Evolutionary conservation across 2,113 vertebrate species (phyloP).

Genomic region (Ceyx cyanopectus): DNA sequence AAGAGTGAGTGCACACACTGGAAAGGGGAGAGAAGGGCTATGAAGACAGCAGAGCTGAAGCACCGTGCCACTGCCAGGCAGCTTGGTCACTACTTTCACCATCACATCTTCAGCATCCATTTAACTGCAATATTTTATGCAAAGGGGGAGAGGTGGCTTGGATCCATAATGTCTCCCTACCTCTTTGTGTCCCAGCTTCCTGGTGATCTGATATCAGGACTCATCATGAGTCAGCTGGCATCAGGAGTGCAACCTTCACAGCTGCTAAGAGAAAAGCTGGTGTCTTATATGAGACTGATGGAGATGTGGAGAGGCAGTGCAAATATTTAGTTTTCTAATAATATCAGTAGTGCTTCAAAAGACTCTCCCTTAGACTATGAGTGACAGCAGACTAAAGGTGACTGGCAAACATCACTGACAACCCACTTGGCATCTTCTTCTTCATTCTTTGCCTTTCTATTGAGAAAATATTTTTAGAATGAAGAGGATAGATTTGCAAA

Average conservation of each 20-base stretch:
- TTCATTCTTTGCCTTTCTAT: slow-evolving; percentile 22
- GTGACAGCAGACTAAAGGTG: background rate
- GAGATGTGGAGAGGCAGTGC: slow-evolving; percentile 12
- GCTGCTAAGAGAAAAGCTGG: background rate
- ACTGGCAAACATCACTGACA: background rate
- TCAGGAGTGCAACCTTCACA: background rate
- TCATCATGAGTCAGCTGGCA: background rate
- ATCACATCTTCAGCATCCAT: background rate
- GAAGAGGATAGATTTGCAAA: background rate
- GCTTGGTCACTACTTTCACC: background rate
- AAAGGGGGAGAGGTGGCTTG: background rate
- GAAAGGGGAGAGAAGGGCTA: background rate
- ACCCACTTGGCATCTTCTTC: slow-evolving; percentile 13
- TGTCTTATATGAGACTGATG: background rate
- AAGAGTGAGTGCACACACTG: rapidly evolving
- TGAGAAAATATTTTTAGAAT: background rate
- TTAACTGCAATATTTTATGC: background rate
- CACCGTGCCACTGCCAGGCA: background rate
- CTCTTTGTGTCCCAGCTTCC: background rate
- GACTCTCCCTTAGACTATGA: background rate
- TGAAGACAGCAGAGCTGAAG: background rate
- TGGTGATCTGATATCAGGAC: background rate
- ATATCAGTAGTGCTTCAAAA: slow-evolving; percentile 12
- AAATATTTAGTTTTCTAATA: slow-evolving; percentile 60
- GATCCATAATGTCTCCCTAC: background rate